phyloP scores from a whole-genome alignment of 2,113 vertebrate genomes.

The Nannospalax galili region DNA sequence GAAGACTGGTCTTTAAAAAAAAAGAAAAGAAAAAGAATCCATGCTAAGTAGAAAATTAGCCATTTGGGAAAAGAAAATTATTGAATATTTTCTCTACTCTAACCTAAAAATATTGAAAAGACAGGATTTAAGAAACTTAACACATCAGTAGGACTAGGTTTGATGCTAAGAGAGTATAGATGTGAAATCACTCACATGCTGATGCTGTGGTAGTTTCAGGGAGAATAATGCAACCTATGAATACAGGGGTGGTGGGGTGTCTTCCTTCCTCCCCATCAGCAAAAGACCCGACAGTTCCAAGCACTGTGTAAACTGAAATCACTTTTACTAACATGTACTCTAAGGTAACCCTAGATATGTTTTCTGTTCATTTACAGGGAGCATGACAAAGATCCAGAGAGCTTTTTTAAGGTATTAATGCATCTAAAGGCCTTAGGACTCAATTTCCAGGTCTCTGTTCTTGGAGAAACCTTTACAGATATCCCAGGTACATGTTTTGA shows the following conservation, averaged over 20 bases:
- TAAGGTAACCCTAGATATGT: constrained; percentile 76
- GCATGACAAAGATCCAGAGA: constrained; percentile 97
- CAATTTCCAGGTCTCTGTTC: constrained; percentile 91
- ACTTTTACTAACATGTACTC: not conserved
- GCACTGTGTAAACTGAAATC: not conserved
- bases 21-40: not conserved
- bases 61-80: constrained; percentile 22
- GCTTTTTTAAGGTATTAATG: constrained; percentile 94
- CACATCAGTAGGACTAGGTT: constrained; percentile 12
- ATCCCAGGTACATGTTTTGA: constrained; percentile 90
- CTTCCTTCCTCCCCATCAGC: constrained; percentile 8
- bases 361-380: constrained; percentile 97
- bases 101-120: constrained; percentile 38
- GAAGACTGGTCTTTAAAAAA: constrained; percentile 41
- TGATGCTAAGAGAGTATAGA: constrained; percentile 9
- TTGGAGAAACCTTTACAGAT: constrained; percentile 94
- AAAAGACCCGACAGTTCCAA: constrained; percentile 15
- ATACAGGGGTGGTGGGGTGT: not conserved
- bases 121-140: not conserved
- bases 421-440: constrained; percentile 90
- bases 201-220: not conserved
- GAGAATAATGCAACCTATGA: constrained; percentile 16
- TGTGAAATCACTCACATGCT: not conserved
- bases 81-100: constrained; percentile 23
- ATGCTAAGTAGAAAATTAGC: constrained; percentile 47